phyloP scores from a whole-genome alignment of 2,797 vertebrate species.

The Sylvilagus floridanus region DNA sequence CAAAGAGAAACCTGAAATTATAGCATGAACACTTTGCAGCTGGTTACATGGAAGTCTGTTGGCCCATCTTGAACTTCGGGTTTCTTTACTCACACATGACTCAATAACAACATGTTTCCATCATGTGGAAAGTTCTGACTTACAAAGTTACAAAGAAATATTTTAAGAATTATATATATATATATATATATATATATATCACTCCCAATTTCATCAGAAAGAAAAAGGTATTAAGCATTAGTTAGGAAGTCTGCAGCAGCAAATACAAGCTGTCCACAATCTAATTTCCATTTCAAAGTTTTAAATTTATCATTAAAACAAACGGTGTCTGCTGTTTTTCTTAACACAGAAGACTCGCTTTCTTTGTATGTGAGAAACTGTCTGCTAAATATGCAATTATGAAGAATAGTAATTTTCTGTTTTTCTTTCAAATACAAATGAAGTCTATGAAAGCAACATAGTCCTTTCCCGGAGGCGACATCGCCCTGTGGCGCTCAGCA shows the following conservation, averaged over 20 bases:
- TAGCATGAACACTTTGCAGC: not conserved
- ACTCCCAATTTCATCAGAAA: not conserved
- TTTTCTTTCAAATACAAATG: slow-evolving; percentile 27
- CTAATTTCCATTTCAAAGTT: slow-evolving; percentile 43
- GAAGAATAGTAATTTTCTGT: slow-evolving; percentile 37
- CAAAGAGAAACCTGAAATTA: not conserved
- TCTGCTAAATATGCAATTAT: slow-evolving; percentile 26
- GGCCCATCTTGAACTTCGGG: not conserved
- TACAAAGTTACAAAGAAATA: not conserved
- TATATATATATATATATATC: not conserved
- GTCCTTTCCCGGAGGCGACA: not conserved
- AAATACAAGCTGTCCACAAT: slow-evolving; percentile 15
- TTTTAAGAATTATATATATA: not conserved
- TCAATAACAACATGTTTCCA: not conserved
- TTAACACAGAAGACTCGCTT: slow-evolving; percentile 49
- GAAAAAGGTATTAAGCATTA: not conserved
- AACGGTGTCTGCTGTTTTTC: not conserved
- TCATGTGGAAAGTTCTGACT: slow-evolving; percentile 33
- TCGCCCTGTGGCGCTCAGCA: not conserved
- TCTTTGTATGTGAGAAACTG: slow-evolving; percentile 51
- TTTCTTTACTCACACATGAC: not conserved
- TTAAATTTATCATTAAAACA: slow-evolving; percentile 42
- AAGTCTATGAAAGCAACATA: not conserved
- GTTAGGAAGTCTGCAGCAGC: not conserved
- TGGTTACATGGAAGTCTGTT: not conserved